Base-by-base conservation (phyloP, 1,140 invertebrate genomes). In the Trichoplusia ni region DNA sequence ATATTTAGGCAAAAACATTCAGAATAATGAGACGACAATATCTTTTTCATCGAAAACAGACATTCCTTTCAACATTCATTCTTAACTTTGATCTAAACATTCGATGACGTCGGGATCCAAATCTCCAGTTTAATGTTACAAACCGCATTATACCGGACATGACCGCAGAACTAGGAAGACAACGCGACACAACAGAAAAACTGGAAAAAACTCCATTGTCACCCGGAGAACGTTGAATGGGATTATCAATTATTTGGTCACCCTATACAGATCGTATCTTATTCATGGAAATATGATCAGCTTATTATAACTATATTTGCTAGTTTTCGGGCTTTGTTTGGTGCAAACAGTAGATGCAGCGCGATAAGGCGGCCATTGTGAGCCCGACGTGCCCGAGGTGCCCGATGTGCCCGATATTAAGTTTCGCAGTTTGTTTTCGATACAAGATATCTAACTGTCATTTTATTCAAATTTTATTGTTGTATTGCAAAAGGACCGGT, bases 281-380 rank as follows among this genome's bases (percentile, higher is more conserved):
- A 66, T 76, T 65, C 46, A 71, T 51, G 53, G 83, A 81, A 86
- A 86, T 78, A 77, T 76, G 81, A 86, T 84, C 78, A 54, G 67
- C 77, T 84, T 81, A 83, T 86, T 86, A 86, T 84, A 86, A 86
- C 79, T 81, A 86, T 86, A 86, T 86, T 86, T 77, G 77, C 75
- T 77, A 82, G 71, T 79, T 83, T 78, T 79, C 68, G 58, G 67
- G 51, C 60, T 75, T 82, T 82, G 82, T 84, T n/a, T 67, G 56
- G 60, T 31, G 13, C 64, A 58, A 35, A 58, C 61, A 67, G 54
- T 29, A 53, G 72, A 71, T 76, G 58, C 2, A 44, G 2, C 61
- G n/a, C 58, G 83, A 86, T 86, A 86, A 75, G 68, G 42, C 11
- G 2, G 6, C 66, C 35, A 68, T 84, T 82, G 77, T 86, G 53